These are phyloP conservation scores for Rhea americana DNA, from an alignment of 2,113 vertebrate genomes.

Conservation along the genomic window DNA sequence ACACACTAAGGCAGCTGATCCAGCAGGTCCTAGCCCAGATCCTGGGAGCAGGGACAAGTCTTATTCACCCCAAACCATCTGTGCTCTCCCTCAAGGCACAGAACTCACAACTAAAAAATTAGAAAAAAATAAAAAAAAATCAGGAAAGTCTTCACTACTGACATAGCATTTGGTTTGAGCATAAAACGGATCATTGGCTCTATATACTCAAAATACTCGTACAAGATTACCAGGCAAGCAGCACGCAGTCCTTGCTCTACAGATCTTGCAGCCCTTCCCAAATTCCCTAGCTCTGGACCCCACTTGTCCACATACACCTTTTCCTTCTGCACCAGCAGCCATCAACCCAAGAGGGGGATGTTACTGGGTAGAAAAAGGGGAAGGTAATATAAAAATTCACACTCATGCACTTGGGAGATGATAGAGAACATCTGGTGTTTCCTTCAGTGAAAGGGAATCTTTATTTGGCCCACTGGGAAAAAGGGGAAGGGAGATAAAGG, in stretches of 20 bases:
- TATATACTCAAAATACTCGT: background rate
- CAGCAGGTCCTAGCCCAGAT: background rate
- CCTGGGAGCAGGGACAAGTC: background rate
- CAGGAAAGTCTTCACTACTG: background rate
- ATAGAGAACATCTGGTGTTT: slow-evolving; percentile 62
- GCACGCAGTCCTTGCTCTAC: background rate
- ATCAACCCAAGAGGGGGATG: slow-evolving; percentile 28
- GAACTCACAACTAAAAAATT: background rate
- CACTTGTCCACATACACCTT: background rate
- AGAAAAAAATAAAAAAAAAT: background rate
- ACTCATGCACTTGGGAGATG: slow-evolving; percentile 71
- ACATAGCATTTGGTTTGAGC: background rate
- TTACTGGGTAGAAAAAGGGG: slow-evolving; percentile 6
- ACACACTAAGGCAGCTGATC: background rate
- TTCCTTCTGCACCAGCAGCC: slow-evolving; percentile 18
- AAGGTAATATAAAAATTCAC: slow-evolving; percentile 67
- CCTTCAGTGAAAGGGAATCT: slow-evolving; percentile 70
- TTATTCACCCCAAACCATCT: background rate
- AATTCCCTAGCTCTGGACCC: background rate
- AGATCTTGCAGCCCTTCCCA: background rate
- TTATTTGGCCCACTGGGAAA: slow-evolving; percentile 75
- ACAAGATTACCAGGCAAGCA: background rate
- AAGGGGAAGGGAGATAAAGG: background rate
- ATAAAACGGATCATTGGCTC: background rate
- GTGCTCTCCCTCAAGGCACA: background rate